Base-by-base conservation (phyloP, 2,888 invertebrate genomes). In the Malachius bipustulatus region DNA sequence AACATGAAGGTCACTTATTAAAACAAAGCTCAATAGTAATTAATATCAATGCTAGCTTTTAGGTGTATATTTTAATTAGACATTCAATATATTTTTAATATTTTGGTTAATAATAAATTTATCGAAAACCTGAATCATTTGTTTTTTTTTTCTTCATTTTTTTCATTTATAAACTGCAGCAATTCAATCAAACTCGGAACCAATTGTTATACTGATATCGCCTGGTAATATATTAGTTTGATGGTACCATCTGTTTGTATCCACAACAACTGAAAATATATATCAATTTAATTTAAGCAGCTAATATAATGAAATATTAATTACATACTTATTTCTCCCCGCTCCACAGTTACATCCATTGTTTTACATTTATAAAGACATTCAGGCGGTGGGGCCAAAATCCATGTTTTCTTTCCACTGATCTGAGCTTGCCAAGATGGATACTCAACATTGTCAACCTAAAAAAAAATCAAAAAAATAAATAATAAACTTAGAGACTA, bases 341-440 rank as follows among this genome's bases (percentile, higher is more conserved):
- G 80, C 15, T 78, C 65, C 1, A 96, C 85, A 6, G 70, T 70
- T 43, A 82, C 77, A 41, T 74, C 64, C 40, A 91, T 55, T 45
- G 70, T 68, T 26, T 51, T 51, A 60, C 94, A 96, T 35, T 66
- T 60, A 57, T 83, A 83, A 54, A 78, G 74, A 57, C 96, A 96
- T 64, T 96, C 96, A 0, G 88, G 83, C 1, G 94, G 93, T 4
- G 96, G 93, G 46, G 88, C 82, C 40, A 96, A 66, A 36, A 75
- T 71, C 96, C 96, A 96, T 41, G 71, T 67, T 62, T 97, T 97
- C 47, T 67, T 73, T 1, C 96, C 94, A 34, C 75, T 74, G 32
- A 96, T 69, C 66, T 96, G 96, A 1, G 94, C 94, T 64, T 97
- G 96, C 96, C 96, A 96, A 2, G 94, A 96, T 36, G 93, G 87